These are phyloP conservation scores for Gobius niger DNA, from an alignment of 2,113 vertebrate species.

Conservation along the genomic window DNA sequence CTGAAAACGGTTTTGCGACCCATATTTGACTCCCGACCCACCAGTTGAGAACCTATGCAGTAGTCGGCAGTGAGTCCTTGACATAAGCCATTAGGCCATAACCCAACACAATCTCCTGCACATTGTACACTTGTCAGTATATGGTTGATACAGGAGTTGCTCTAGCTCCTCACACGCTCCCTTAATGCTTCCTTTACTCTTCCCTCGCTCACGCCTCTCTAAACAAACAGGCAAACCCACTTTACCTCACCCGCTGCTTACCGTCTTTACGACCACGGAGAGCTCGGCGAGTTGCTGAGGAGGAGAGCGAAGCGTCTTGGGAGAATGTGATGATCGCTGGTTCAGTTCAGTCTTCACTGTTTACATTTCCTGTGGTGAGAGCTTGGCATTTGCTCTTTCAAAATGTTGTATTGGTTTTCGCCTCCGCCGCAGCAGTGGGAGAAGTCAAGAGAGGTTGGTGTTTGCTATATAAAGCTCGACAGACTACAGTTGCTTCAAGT, in stretches of 20 bases:
- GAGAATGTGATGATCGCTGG: slow-evolving; percentile 25
- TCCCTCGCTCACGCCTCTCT: slow-evolving; percentile 9
- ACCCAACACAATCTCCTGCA: background rate
- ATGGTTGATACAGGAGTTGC: background rate
- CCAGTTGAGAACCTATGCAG: no score
- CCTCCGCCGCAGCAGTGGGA: slow-evolving; percentile 28
- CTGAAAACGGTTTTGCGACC: no score
- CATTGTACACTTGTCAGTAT: slow-evolving; percentile 1
- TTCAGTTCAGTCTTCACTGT: slow-evolving; percentile 47
- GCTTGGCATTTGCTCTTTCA: slow-evolving; percentile 60
- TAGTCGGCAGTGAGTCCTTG: no score
- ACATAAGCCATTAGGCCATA: background rate
- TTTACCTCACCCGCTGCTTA: slow-evolving; percentile 23
- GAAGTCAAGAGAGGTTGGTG: slow-evolving; percentile 39
- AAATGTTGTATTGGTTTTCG: slow-evolving; percentile 59
- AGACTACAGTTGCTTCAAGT: slow-evolving; percentile 10
- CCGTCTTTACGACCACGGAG: slow-evolving; percentile 21
- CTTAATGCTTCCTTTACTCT: slow-evolving; percentile 7
- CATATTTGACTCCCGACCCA: no score
- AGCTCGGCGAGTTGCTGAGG: background rate
- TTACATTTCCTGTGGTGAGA: slow-evolving; percentile 49
- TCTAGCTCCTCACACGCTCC: slow-evolving; percentile 15
- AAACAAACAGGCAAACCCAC: slow-evolving; percentile 33
- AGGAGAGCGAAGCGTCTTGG: background rate
- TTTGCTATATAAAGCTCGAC: slow-evolving; percentile 43